These are phyloP conservation scores for Sialia sialis DNA, from an alignment of 2,113 vertebrate genomes.

Conservation along the genomic window DNA sequence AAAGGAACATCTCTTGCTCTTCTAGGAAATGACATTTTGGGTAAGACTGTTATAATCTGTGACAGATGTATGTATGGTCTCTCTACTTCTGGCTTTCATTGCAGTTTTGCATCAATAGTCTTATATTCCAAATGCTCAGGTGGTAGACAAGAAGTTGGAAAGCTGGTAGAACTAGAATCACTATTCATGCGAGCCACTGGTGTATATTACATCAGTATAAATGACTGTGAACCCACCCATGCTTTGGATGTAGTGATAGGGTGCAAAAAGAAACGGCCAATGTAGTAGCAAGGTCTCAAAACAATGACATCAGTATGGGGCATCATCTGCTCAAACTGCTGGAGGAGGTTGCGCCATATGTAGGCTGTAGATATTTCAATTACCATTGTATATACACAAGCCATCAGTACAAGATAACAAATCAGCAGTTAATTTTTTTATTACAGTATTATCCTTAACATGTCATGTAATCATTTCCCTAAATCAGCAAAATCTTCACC, in stretches of 20 bases:
- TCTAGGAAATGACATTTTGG: background rate
- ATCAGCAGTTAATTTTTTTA: background rate
- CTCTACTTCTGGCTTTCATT: background rate
- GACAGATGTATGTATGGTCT: background rate
- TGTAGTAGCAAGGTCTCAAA: background rate
- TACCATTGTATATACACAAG: background rate
- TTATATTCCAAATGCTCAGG: background rate
- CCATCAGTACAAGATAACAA: background rate
- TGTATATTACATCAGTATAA: rapidly evolving
- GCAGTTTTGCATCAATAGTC: background rate
- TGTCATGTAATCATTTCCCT: background rate
- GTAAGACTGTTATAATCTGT: background rate
- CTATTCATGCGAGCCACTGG: background rate
- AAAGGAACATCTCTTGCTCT: background rate
- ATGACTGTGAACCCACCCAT: background rate
- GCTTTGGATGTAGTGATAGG: background rate
- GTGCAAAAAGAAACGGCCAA: background rate
- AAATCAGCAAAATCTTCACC: background rate
- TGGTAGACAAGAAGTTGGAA: background rate
- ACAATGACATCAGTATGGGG: background rate
- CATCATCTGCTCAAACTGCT: background rate
- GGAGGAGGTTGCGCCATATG: background rate
- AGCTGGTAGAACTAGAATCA: background rate
- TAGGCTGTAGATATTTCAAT: background rate
- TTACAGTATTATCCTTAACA: background rate